A percentile compares a stretch with the other conserved stretches of the same genome.
phyloP scores from a whole-genome alignment of 1,140 invertebrate species.

The Nomia melanderi region DNA sequence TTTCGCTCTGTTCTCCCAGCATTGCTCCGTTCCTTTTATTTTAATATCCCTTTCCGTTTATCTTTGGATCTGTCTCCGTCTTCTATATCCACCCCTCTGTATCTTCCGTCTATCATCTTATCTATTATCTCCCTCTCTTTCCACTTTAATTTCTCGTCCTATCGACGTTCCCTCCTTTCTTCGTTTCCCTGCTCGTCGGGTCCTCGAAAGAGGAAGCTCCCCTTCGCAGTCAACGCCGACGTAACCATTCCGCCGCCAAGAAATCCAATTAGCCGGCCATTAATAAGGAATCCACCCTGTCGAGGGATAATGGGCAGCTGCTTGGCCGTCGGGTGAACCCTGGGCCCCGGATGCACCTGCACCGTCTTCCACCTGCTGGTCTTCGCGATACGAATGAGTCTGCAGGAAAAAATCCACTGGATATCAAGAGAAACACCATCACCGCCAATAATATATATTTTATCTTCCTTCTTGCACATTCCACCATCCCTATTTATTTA shows the following conservation, averaged over 20 bases:
- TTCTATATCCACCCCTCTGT: no score
- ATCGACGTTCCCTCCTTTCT: constrained; percentile 11
- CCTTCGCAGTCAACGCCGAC: constrained; percentile 28
- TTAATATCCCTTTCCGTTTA: no score
- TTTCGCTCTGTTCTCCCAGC: no score
- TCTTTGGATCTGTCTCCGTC: no score
- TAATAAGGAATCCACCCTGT: constrained; percentile 72
- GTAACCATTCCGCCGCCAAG: constrained; percentile 61
- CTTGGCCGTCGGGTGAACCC: constrained; percentile 45
- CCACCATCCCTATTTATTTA: no score
- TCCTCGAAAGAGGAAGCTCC: not conserved
- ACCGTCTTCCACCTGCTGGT: constrained; percentile 39
- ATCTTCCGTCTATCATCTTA: not conserved
- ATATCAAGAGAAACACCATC: no score
- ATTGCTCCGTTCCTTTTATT: no score
- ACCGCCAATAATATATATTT: no score
- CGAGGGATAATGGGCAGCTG: constrained; percentile 69
- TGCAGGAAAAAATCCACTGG: constrained; percentile 23
- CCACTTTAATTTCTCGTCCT: constrained; percentile 11
- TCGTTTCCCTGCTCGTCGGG: not conserved
- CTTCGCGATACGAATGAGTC: constrained; percentile 42
- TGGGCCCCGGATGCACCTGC: constrained; percentile 22
- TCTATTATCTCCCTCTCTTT: not conserved
- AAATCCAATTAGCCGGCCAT: constrained; percentile 76
- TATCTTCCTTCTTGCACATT: no score